phyloP scores from a whole-genome alignment of 1,140 invertebrate genomes.

The Drosophila bocki region DNA sequence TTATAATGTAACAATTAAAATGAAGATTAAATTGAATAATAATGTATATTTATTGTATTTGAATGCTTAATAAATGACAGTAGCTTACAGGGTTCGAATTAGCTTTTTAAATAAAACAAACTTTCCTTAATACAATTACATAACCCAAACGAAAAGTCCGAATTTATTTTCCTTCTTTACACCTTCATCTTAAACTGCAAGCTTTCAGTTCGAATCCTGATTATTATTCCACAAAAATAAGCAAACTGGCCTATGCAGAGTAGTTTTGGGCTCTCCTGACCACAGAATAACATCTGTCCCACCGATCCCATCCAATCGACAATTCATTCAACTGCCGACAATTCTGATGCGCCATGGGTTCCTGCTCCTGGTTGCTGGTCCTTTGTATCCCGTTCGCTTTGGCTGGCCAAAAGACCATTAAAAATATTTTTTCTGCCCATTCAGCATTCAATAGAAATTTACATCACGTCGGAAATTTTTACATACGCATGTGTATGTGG shows the following conservation, averaged over 20 bases:
- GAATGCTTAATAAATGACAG: background rate
- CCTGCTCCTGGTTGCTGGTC: conserved; percentile 1
- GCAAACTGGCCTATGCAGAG: conserved; percentile 24
- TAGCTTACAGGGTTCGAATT: background rate
- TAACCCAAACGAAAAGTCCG: background rate
- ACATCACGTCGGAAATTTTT: conserved; percentile 79
- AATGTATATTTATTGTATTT: background rate
- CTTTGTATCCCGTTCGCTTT: conserved; percentile 34
- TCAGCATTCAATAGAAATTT: conserved; percentile 84
- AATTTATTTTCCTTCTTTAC: background rate
- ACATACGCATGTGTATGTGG: conserved; percentile 48
- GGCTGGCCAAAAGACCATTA: conserved; percentile 70
- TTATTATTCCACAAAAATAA: conserved; percentile 46
- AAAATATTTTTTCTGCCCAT: conserved; percentile 82
- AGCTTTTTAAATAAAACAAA: background rate
- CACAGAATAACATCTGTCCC: conserved; percentile 30
- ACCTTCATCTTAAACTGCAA: conserved; percentile 22
- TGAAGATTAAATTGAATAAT: background rate
- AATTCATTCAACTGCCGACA: conserved; percentile 69
- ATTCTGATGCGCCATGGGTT: conserved; percentile 32
- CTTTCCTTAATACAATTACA: conserved; percentile 9
- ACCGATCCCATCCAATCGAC: conserved; percentile 12
- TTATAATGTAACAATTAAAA: too few species aligned
- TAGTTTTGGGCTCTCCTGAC: conserved; percentile 8
- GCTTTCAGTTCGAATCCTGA: conserved; percentile 34